Base-by-base conservation (phyloP, 2,888 invertebrate species). In the Empis livida region DNA sequence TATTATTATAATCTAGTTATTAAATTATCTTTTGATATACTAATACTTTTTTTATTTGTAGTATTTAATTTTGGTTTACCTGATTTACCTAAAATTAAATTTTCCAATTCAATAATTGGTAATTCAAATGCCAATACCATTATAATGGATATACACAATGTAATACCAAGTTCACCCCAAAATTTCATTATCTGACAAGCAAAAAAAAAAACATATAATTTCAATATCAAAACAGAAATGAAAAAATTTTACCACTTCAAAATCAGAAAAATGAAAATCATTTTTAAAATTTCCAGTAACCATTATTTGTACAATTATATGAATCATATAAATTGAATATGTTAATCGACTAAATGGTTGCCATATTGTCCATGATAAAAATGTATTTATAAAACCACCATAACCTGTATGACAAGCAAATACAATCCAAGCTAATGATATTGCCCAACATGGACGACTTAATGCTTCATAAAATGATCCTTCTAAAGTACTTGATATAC, bases 101-200 rank as follows among this genome's bases (percentile, higher is more conserved):
- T 64, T 49, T 66, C 67, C 14, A 70, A 49, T 5, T 57, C 55
- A 5, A 64, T 53, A n/a, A 65, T 53, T 4, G 70, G 69, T 10
- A 64, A 61, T 55, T 70, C 69, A 53, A 70, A 68, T 10, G 61
- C 54, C 43, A 70, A 49, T 2, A 59, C 57, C 55, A 61, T 59
- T 31, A 66, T 45, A 9, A 61, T 46, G 2, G 65, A 56, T n/a
- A 64, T 27, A 11, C 32, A 23, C 1, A 54, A 15, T 17, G 51
- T 49, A 4, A 50, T 38, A 9, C 51, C 53, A 31, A 55, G 54
- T 4, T 46, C 45, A 14, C 45, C 35, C 55, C 55, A 55, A 14
- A 54, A 49, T 31, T 16, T 35, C 13, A 48, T 23, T n/a, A 54
- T 51, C 54, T 55, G n/a, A 16, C 11, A 46, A 45, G 27, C 10